Conservation (phyloP, 2,797 vertebrate genomes). For the Myripristis jacobus region DNA sequence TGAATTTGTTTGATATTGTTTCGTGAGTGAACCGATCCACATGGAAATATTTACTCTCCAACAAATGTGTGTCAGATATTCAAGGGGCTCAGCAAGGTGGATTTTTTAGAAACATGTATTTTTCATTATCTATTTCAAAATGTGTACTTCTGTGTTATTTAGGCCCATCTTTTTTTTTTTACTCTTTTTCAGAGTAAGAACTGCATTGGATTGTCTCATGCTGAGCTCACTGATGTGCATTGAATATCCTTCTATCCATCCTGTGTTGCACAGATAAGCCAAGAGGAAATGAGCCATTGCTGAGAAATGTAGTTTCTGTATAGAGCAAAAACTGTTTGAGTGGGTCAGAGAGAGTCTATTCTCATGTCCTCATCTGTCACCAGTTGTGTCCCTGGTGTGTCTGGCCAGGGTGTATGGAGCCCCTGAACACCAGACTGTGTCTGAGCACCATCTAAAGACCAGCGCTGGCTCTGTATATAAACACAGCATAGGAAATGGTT, state of each 20-base stretch:
- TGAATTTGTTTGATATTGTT: constrained; percentile 62
- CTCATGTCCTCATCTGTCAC: constrained; percentile 65
- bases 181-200: constrained; percentile 30
- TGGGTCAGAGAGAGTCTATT: constrained; percentile 42
- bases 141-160: constrained; percentile 36
- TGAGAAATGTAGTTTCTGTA: constrained; percentile 41
- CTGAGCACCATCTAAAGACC: constrained; percentile 65
- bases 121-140: background rate
- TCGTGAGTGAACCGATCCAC: constrained; percentile 53
- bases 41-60: constrained; percentile 59
- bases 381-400: constrained; percentile 45
- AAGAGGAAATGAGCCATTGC: constrained; percentile 48
- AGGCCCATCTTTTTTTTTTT: no score
- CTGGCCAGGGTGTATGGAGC: constrained; percentile 47
- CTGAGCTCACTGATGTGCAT: constrained; percentile 53
- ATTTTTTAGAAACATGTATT: constrained; percentile 21
- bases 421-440: constrained; percentile 48
- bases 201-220: constrained; percentile 39
- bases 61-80: constrained; percentile 58
- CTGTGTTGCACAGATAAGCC: constrained; percentile 39
- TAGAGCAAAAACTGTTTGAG: constrained; percentile 44
- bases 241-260: constrained; percentile 48
- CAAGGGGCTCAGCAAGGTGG: constrained; percentile 25
- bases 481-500: constrained; percentile 76
- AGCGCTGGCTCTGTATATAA: constrained; percentile 67